These are phyloP conservation scores for Cyprinodon diabolis DNA, from an alignment of 2,797 vertebrate species.

Conservation along the genomic window DNA sequence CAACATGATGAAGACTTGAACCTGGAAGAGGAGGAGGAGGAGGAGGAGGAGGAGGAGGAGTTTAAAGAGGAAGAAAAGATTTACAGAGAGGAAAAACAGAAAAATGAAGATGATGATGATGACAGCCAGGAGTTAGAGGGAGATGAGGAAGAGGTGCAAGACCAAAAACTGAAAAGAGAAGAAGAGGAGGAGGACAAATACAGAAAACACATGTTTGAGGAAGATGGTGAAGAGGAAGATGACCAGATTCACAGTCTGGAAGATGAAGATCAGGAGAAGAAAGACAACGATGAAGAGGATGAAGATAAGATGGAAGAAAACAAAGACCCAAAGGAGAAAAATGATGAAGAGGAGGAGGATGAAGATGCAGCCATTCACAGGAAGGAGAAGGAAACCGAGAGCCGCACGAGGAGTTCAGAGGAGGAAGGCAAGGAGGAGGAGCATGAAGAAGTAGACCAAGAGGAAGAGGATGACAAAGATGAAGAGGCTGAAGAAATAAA, in stretches of 20 bases:
- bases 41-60: neutral
- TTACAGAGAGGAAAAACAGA: neutral
- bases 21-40: neutral
- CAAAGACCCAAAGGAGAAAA: neutral
- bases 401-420: neutral
- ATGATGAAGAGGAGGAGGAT: neutral
- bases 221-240: neutral
- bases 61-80: neutral
- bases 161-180: accelerated
- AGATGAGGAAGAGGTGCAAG: neutral
- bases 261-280: neutral
- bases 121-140: neutral
- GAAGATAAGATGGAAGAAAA: accelerated
- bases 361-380: neutral
- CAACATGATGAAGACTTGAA: neutral
- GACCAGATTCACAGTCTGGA: neutral
- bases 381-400: neutral
- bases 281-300: accelerated
- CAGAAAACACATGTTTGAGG: neutral
- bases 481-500: too few species aligned
- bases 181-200: neutral
- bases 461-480: too few species aligned
- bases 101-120: neutral
- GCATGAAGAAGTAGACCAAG: too few species aligned
- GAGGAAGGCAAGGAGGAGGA: neutral